These are phyloP conservation scores for Chloroceryle amazona DNA, from an alignment of 2,797 vertebrate genomes.

Conservation along the genomic window DNA sequence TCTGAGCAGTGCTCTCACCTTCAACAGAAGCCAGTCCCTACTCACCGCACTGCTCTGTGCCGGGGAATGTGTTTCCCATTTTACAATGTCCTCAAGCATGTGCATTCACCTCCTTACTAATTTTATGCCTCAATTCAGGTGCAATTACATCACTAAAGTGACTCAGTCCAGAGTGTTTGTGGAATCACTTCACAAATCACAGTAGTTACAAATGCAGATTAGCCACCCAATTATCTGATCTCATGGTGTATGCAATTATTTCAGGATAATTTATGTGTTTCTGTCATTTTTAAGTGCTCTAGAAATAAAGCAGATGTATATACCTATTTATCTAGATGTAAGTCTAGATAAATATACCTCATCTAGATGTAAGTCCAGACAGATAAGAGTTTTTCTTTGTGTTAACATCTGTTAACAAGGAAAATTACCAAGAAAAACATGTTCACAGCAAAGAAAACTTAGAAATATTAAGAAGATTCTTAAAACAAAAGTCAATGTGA, in stretches of 20 bases:
- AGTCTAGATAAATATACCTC: too few species aligned
- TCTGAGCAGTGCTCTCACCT: background rate
- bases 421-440: background rate
- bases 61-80: background rate
- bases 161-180: background rate
- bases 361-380: background rate
- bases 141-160: background rate
- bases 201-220: background rate
- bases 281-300: background rate
- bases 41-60: fast-evolving
- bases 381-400: background rate
- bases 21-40: fast-evolving
- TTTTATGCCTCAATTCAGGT: background rate
- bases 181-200: background rate
- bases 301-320: background rate
- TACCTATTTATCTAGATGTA: background rate
- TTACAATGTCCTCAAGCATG: background rate
- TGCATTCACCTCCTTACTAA: background rate
- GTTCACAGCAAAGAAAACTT: background rate
- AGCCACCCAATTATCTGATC: background rate
- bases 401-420: background rate
- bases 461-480: background rate
- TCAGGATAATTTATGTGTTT: background rate
- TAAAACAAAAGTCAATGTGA: background rate
- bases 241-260: background rate